Evolutionary conservation across 2,888 invertebrate genomes (phyloP).

Genomic region (Caenorhabditis auriculariae): DNA sequence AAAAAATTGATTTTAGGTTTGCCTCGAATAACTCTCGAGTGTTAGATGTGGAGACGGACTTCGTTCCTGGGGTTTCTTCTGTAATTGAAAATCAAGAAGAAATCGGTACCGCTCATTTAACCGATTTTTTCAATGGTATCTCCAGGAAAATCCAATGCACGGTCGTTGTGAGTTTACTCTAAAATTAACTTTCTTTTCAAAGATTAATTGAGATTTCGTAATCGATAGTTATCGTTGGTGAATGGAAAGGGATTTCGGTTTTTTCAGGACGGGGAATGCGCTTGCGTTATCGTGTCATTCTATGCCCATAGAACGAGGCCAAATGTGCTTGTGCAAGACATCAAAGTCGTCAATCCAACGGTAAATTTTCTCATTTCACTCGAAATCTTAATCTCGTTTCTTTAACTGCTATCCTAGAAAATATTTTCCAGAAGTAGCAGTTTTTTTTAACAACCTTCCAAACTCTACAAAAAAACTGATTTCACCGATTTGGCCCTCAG

Average conservation of each 20-base stretch:
- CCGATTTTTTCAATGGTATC: constrained; percentile 33
- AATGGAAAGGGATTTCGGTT: too few relatives aligned
- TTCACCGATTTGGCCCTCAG: too few relatives aligned
- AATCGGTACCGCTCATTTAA: constrained; percentile 12
- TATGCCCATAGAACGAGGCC: constrained; percentile 49
- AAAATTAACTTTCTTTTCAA: background rate
- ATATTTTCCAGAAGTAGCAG: background rate
- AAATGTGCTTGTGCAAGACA: constrained; percentile 46
- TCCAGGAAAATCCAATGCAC: constrained; percentile 29
- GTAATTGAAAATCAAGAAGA: constrained; percentile 14
- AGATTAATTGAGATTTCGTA: background rate
- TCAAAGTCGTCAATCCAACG: constrained; percentile 52
- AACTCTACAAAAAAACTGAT: too few relatives aligned
- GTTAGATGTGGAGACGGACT: constrained; percentile 21
- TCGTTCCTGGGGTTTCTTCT: constrained; percentile 17
- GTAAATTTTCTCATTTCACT: constrained; percentile 14
- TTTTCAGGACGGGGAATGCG: constrained; percentile 50
- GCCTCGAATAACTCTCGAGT: constrained; percentile 12
- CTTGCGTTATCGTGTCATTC: constrained; percentile 39
- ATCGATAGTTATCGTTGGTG: background rate
- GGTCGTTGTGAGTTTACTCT: constrained; percentile 15
- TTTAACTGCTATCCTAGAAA: background rate
- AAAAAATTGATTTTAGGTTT: constrained; percentile 8
- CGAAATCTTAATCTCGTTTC: background rate
- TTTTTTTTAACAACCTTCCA: background rate